Evolutionary conservation across 2,113 vertebrate species (phyloP).

Genomic region (Rhabdomys dilectus): DNA sequence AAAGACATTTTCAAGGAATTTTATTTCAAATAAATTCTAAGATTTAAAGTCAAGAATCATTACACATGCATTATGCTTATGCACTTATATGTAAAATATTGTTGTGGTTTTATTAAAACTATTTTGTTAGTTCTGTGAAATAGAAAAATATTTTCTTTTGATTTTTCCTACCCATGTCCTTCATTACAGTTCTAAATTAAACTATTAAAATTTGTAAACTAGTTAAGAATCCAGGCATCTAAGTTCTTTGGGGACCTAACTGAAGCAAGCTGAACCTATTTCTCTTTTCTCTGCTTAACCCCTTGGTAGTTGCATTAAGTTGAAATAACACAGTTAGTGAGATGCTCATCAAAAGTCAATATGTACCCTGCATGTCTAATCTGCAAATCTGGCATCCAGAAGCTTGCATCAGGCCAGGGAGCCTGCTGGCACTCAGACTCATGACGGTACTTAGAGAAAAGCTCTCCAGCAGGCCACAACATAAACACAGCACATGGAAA

Average conservation of each 20-base stretch:
- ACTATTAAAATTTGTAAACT: neutral
- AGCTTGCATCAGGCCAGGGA: constrained; percentile 55
- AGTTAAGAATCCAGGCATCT: neutral
- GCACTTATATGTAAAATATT: neutral
- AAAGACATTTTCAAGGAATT: neutral
- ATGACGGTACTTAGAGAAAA: constrained; percentile 64
- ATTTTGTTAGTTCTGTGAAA: neutral
- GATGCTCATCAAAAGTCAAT: constrained; percentile 70
- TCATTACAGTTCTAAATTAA: constrained; percentile 46
- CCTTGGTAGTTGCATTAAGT: constrained; percentile 40
- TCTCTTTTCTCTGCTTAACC: neutral
- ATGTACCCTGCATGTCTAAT: constrained; percentile 57
- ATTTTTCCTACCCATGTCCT: neutral
- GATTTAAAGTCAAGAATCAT: constrained; percentile 17
- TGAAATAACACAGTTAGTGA: constrained; percentile 52
- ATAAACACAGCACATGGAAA: constrained; percentile 63
- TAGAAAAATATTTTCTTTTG: neutral
- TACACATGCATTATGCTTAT: neutral
- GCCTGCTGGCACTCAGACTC: constrained; percentile 66
- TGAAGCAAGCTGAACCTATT: neutral
- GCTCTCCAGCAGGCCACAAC: constrained; percentile 29
- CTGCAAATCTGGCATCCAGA: constrained; percentile 66
- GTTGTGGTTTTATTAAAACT: neutral
- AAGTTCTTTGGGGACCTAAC: neutral
- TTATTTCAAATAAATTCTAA: neutral